Base-by-base conservation (phyloP, 2,888 invertebrate species). In the Eledone cirrhosa region DNA sequence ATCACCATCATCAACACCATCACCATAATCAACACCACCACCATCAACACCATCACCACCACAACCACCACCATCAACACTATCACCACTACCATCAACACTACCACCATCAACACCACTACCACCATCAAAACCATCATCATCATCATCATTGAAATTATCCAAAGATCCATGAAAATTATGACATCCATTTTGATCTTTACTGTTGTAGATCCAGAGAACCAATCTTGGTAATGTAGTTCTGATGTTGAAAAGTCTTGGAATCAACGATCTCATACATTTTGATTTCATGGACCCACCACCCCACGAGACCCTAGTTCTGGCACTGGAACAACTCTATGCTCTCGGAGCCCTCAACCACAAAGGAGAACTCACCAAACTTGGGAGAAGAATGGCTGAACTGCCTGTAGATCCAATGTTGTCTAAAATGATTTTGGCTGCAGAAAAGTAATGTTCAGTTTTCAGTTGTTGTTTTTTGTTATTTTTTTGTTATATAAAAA, bases 231-330 rank as follows among this genome's bases (percentile, higher is more conserved):
- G 97, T 63, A 99, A 99, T 92, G 99, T 98, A 13, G 99, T 99
- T 11, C 93, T 99, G 5, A 95, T 97, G 91, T 92, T 99, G 48
- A 99, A 99, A 92, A 98, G 98, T 29, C 92, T 99, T 47, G 99
- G 99, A 11, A 99, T 99, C 78, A 96, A 99, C 91, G 99, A 99
- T 92, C 92, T 99, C 69, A 95, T 99, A 65, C 96, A 98, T 92
- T 99, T 99, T 92, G 99, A 99, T 91, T 99, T 98, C 89, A 92
- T 99, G 86, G 99, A 99, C 92, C 98, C 98, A 7, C 99, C 99
- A 4, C 99, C 91, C 7, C 89, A 90, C 72, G 91, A 91, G 83
- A 90, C 91, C 0, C 83, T 91, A 11, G 92, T 97, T 0, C 91
- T 98, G 85, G 99, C 99, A 0, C 92, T 99, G 83, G 99, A 99